Percentiles rank a stretch among this genome's conserved stretches.
These are phyloP conservation scores for Noctua fimbriata DNA, from an alignment of 2,888 invertebrate genomes.

Conservation along the genomic window DNA sequence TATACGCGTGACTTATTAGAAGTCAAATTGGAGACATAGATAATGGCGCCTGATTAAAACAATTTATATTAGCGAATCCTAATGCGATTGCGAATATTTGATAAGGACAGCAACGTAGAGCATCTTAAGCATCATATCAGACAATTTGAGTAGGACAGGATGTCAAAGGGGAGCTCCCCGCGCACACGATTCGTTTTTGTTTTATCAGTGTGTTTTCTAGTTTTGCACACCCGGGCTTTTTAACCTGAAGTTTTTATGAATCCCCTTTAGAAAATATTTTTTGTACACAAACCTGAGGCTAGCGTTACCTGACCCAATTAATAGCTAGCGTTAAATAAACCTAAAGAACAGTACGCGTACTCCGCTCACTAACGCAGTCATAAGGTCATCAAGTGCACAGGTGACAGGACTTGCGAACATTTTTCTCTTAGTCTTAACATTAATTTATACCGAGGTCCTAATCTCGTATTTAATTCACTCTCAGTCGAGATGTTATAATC, in stretches of 20 bases:
- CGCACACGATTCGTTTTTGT: background rate
- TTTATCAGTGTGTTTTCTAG: background rate
- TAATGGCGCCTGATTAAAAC: no score
- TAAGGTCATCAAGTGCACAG: background rate
- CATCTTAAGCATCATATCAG: no score
- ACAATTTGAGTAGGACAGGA: background rate
- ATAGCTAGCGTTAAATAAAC: no score
- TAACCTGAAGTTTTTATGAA: no score
- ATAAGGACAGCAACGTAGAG: background rate
- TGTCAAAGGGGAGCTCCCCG: background rate
- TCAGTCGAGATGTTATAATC: constrained; percentile 43
- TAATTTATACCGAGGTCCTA: constrained; percentile 36
- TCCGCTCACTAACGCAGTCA: background rate
- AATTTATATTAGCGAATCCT: background rate
- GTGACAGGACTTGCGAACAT: background rate
- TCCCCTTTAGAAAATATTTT: no score
- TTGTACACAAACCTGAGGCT: no score
- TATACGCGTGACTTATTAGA: background rate
- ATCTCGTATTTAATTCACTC: constrained; percentile 56
- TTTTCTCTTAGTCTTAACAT: constrained; percentile 33
- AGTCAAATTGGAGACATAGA: background rate
- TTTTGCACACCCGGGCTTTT: background rate
- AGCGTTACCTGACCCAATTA: no score
- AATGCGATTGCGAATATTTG: background rate
- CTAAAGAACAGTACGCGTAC: background rate